phyloP scores from a whole-genome alignment of 1,140 invertebrate species.

The Drosophila bocqueti region DNA sequence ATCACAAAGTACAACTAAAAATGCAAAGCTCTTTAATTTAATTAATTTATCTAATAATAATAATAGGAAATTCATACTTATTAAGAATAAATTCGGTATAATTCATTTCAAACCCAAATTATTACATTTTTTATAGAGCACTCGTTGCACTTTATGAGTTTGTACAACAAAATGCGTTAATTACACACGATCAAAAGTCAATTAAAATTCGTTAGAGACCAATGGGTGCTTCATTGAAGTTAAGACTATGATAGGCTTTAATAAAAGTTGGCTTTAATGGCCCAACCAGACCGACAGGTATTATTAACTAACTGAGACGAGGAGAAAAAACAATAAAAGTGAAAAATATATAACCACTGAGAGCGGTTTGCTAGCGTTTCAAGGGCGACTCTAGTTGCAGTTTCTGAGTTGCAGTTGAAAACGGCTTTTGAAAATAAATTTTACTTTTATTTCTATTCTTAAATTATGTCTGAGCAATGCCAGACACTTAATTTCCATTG shows the following conservation, averaged over 20 bases:
- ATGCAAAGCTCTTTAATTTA: no score
- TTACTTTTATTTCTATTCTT: background rate
- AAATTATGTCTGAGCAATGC: slow-evolving; percentile 1
- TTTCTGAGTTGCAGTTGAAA: slow-evolving; percentile 1
- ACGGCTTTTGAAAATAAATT: background rate
- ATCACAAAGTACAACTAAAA: no score
- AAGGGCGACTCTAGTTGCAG: slow-evolving; percentile 33
- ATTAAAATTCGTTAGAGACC: slow-evolving; percentile 9
- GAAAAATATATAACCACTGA: slow-evolving; percentile 17
- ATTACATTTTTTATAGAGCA: background rate
- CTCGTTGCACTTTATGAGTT: slow-evolving; percentile 1
- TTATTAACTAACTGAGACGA: slow-evolving; percentile 22
- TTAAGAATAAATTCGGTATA: background rate
- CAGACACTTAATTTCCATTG: slow-evolving; percentile 25
- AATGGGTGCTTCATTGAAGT: slow-evolving; percentile 6
- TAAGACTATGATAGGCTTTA: slow-evolving; percentile 12
- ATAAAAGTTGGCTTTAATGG: slow-evolving; percentile 11
- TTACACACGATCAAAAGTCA: background rate
- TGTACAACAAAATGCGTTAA: background rate
- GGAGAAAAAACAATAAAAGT: slow-evolving; percentile 21
- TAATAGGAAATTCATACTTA: no score
- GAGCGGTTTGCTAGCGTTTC: slow-evolving; percentile 26
- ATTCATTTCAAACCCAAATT: background rate
- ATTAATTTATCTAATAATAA: no score
- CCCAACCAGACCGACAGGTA: slow-evolving; percentile 20